phyloP scores from a whole-genome alignment of 1,140 invertebrate genomes.

The Atta cephalotes region DNA sequence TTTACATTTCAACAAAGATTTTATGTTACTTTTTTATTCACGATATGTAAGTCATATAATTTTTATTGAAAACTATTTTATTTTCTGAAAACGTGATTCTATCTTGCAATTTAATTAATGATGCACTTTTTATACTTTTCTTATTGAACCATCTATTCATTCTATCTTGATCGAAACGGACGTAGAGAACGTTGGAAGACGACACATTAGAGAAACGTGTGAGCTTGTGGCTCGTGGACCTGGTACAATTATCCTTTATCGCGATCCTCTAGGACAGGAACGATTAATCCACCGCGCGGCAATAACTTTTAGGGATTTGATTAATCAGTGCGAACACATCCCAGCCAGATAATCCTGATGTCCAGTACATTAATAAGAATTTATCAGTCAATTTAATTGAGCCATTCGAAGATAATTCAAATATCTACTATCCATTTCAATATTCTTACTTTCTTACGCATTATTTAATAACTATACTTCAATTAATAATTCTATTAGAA shows the following conservation, averaged over 20 bases:
- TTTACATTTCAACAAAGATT: not conserved
- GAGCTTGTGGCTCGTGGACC: not conserved
- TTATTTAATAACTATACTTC: not conserved
- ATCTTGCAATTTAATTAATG: constrained; percentile 5
- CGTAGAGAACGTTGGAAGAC: constrained; percentile 6
- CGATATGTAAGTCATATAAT: not conserved
- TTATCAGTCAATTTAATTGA: constrained; percentile 10
- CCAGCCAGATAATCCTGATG: constrained; percentile 9
- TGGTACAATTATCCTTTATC: constrained; percentile 43
- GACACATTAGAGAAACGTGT: constrained; percentile 16
- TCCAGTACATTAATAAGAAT: constrained; percentile 35
- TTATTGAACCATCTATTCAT: constrained; percentile 1
- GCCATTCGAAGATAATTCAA: constrained; percentile 28
- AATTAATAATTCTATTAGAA: constrained; percentile 1
- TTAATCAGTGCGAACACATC: constrained; percentile 51
- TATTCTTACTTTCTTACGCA: not conserved
- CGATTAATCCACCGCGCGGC: constrained; percentile 64
- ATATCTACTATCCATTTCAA: constrained; percentile 16
- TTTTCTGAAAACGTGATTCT: not conserved
- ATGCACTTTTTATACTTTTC: not conserved
- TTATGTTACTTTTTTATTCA: not conserved
- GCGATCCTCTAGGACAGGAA: constrained; percentile 15
- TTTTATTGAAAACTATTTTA: not conserved
- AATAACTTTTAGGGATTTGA: constrained; percentile 55
- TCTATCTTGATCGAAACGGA: constrained; percentile 25